Percentiles rank a stretch among this genome's conserved stretches.
Evolutionary conservation across 2,797 vertebrate genomes (phyloP).

Genomic region (Clangula hyemalis): DNA sequence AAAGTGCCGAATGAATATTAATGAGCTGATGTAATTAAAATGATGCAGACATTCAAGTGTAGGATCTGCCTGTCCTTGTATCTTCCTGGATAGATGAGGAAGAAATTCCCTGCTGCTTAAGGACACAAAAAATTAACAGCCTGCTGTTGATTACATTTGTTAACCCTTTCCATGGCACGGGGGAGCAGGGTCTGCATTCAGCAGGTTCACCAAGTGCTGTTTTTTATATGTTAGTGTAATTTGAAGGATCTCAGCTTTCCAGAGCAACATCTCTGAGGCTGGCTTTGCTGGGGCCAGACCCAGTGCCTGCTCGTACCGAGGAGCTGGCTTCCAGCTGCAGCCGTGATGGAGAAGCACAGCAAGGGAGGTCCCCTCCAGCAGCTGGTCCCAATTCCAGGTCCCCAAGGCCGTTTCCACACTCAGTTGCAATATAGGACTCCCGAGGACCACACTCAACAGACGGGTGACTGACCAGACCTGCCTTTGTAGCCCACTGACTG

Average conservation of each 20-base stretch:
- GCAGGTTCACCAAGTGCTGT: neutral
- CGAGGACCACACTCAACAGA: neutral
- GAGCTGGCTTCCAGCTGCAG: neutral
- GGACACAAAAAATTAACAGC: slow-evolving; percentile 61
- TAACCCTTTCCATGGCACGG: slow-evolving; percentile 15
- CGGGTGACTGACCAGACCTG: neutral
- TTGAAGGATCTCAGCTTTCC: neutral
- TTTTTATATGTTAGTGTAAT: neutral
- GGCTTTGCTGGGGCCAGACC: neutral
- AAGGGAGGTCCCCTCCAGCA: no score
- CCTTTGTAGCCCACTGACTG: neutral
- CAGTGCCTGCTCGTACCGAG: neutral
- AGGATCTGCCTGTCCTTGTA: slow-evolving; percentile 62
- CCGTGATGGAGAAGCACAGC: neutral
- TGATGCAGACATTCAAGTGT: slow-evolving; percentile 60
- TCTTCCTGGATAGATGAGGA: slow-evolving; percentile 65
- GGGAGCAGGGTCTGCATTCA: neutral
- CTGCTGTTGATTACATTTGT: slow-evolving; percentile 56
- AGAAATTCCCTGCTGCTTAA: slow-evolving; percentile 71
- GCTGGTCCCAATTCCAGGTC: no score
- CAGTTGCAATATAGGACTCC: fast-evolving
- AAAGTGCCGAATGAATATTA: slow-evolving; percentile 62
- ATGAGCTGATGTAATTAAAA: slow-evolving; percentile 69
- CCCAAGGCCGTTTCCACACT: neutral
- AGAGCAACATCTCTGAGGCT: neutral